Conservation (phyloP, 2,888 invertebrate genomes). For the Tineola bisselliella region DNA sequence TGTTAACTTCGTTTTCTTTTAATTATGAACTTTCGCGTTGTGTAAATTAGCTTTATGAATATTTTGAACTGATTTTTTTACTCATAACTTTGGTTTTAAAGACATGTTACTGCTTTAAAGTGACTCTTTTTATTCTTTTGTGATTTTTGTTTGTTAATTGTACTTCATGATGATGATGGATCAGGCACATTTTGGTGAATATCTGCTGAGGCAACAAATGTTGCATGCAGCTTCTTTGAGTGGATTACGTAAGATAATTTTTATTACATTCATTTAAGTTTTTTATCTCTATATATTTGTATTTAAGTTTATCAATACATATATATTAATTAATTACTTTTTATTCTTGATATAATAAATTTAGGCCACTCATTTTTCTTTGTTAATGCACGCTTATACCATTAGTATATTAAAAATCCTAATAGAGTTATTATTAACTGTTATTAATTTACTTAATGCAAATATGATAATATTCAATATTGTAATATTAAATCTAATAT, state of each 20-base stretch:
- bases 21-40: slow-evolving; percentile 39
- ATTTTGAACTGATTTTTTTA: not conserved
- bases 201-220: slow-evolving; percentile 62
- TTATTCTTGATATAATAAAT: no score
- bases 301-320: no score
- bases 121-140: slow-evolving; percentile 22
- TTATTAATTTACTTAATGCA: no score
- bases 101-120: slow-evolving; percentile 18
- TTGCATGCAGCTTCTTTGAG: slow-evolving; percentile 57
- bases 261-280: not conserved
- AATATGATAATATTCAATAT: no score
- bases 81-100: not conserved
- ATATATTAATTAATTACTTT: no score
- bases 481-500: no score
- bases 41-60: not conserved
- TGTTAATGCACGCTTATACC: no score
- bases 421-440: no score
- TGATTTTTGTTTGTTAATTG: slow-evolving; percentile 7
- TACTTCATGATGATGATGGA: slow-evolving; percentile 56
- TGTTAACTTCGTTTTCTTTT: slow-evolving; percentile 30
- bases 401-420: no score
- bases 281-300: no score
- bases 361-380: no score
- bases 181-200: slow-evolving; percentile 60
- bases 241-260: slow-evolving; percentile 46